phyloP scores from a whole-genome alignment of 2,797 vertebrate genomes.

The Mallotus villosus region DNA sequence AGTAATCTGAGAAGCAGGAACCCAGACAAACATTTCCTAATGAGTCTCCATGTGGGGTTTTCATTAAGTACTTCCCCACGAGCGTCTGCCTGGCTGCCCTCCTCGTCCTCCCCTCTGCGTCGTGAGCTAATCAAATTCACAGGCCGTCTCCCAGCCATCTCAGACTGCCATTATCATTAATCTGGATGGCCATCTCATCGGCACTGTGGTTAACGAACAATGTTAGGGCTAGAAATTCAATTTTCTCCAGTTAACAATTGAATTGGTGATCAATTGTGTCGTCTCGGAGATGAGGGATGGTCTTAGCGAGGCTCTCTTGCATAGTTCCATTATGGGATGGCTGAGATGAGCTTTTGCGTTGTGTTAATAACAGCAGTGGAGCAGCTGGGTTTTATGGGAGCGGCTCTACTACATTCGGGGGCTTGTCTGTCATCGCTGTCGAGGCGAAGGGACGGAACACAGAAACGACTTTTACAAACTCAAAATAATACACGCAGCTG shows the following conservation, averaged over 20 bases:
- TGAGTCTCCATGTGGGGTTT: slow-evolving; percentile 73
- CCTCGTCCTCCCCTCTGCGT: slow-evolving; percentile 73
- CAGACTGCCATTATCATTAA: slow-evolving; percentile 80
- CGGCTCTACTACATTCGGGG: slow-evolving; percentile 31
- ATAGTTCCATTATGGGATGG: slow-evolving; percentile 74
- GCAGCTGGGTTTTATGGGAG: slow-evolving; percentile 52
- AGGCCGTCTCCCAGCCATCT: slow-evolving; percentile 77
- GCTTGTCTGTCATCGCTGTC: slow-evolving; percentile 35
- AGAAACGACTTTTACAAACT: slow-evolving; percentile 32
- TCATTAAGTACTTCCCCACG: slow-evolving; percentile 80
- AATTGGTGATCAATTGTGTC: slow-evolving; percentile 79
- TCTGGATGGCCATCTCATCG: slow-evolving; percentile 80
- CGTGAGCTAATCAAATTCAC: slow-evolving; percentile 81
- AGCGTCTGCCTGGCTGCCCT: slow-evolving; percentile 72
- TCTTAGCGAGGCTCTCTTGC: slow-evolving; percentile 59
- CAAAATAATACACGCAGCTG: slow-evolving; percentile 13
- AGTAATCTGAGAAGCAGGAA: slow-evolving; percentile 68
- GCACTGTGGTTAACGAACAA: slow-evolving; percentile 83
- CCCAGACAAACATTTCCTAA: slow-evolving; percentile 79
- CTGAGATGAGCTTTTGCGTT: slow-evolving; percentile 73
- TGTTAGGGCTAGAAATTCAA: slow-evolving; percentile 82
- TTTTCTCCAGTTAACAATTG: slow-evolving; percentile 81
- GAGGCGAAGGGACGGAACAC: neutral
- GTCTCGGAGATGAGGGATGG: slow-evolving; percentile 74
- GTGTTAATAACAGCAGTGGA: slow-evolving; percentile 68